Evolutionary conservation across 2,888 invertebrate genomes (phyloP).

Genomic region (Drosophila trichaetosa): DNA sequence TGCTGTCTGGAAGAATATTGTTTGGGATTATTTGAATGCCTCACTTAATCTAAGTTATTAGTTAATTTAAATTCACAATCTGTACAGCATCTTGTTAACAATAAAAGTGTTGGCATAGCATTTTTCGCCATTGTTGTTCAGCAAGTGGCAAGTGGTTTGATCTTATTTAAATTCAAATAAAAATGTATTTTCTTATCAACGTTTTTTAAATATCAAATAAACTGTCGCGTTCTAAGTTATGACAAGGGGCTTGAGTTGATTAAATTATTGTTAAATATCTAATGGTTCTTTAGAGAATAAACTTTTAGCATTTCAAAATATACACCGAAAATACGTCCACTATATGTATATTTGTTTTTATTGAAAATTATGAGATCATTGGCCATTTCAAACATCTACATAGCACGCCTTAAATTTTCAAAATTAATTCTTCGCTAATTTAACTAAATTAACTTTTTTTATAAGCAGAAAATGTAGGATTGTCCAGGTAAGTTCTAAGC

Average conservation of each 20-base stretch:
- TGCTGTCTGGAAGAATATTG: not conserved
- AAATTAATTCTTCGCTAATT: constrained; percentile 33
- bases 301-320: not conserved
- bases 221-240: constrained; percentile 16
- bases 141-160: not conserved
- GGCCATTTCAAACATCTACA: constrained; percentile 1
- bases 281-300: not conserved
- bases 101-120: not conserved
- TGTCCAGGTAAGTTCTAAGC: not conserved
- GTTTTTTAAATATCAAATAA: not conserved
- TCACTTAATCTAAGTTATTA: not conserved
- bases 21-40: not conserved
- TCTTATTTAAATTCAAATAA: not conserved
- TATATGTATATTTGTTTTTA: not conserved
- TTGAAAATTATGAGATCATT: constrained; percentile 52
- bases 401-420: constrained; percentile 17
- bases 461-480: constrained; percentile 8
- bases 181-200: not conserved
- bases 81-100: not conserved
- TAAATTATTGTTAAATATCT: constrained; percentile 8
- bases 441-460: constrained; percentile 7
- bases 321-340: not conserved
- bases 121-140: not conserved
- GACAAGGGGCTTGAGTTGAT: constrained; percentile 11
- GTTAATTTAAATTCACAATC: not conserved